Conservation (phyloP, 2,888 invertebrate genomes). For the Diadegma fenestrale region DNA sequence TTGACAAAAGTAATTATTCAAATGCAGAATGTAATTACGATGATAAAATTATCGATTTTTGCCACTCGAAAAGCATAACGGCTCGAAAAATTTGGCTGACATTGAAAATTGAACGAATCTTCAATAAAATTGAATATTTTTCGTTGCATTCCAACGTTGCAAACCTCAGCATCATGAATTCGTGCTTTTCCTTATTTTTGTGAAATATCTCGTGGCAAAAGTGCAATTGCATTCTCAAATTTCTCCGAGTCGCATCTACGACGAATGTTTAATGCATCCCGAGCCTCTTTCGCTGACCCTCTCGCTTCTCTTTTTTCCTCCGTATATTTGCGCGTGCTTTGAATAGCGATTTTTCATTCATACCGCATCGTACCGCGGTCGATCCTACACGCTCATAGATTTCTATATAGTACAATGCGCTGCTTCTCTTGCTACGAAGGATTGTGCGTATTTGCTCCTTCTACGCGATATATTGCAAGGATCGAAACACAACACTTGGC, state of each 20-base stretch:
- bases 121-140: too few relatives aligned
- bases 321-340: constrained; percentile 60
- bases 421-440: constrained; percentile 38
- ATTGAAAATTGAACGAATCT: too few relatives aligned
- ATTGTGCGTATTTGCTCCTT: constrained; percentile 55
- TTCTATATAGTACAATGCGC: too few relatives aligned
- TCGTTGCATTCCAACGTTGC: too few relatives aligned
- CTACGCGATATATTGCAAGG: constrained; percentile 62
- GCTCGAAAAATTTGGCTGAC: too few relatives aligned
- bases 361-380: constrained; percentile 47
- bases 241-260: constrained; percentile 34
- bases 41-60: too few relatives aligned
- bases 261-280: constrained; percentile 76
- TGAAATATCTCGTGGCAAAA: constrained; percentile 8
- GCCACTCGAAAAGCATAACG: too few relatives aligned
- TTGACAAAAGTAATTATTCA: too few relatives aligned
- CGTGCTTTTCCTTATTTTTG: not conserved
- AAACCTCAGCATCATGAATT: too few relatives aligned
- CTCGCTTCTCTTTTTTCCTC: not conserved
- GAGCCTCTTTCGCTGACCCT: constrained; percentile 45
- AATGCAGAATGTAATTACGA: too few relatives aligned
- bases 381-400: not conserved
- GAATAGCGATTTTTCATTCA: constrained; percentile 75
- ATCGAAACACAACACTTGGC: constrained; percentile 64
- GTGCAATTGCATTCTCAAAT: constrained; percentile 38